phyloP scores from a whole-genome alignment of 2,113 vertebrate species.

The Vireo altiloquus region DNA sequence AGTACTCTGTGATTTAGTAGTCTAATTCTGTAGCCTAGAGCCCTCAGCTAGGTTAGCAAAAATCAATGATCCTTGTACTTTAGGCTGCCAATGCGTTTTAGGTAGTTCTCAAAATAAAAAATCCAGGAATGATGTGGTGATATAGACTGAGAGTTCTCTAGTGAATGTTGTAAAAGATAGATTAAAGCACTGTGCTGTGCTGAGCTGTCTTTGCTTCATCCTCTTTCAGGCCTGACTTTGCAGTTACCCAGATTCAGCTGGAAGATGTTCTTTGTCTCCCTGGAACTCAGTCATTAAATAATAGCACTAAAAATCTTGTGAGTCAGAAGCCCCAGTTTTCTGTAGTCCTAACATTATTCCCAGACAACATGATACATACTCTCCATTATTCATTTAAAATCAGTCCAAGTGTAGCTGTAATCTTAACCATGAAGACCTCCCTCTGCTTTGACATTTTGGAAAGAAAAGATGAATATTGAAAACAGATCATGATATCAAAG shows the following conservation, averaged over 20 bases:
- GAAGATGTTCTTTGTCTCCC: neutral
- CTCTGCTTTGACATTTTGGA: neutral
- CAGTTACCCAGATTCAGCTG: neutral
- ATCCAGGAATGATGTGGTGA: neutral
- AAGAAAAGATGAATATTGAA: neutral
- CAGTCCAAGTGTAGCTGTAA: neutral
- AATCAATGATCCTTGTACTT: neutral
- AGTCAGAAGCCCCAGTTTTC: neutral
- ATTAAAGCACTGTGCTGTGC: neutral
- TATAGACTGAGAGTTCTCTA: neutral
- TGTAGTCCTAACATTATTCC: neutral
- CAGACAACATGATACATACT: neutral
- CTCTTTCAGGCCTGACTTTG: neutral
- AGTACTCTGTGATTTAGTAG: neutral
- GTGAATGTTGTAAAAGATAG: conserved; percentile 1
- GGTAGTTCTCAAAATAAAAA: neutral
- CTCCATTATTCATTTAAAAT: neutral
- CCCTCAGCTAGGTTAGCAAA: neutral
- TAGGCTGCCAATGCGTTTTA: neutral
- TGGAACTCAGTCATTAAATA: neutral
- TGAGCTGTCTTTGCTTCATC: neutral
- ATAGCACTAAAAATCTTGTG: neutral
- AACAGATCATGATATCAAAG: neutral
- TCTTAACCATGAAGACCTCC: neutral
- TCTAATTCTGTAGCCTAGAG: neutral